A percentile compares a stretch with the other conserved stretches of the same genome.
Conservation (phyloP, 2,888 invertebrate species). For the Plagiodera versicolora region DNA sequence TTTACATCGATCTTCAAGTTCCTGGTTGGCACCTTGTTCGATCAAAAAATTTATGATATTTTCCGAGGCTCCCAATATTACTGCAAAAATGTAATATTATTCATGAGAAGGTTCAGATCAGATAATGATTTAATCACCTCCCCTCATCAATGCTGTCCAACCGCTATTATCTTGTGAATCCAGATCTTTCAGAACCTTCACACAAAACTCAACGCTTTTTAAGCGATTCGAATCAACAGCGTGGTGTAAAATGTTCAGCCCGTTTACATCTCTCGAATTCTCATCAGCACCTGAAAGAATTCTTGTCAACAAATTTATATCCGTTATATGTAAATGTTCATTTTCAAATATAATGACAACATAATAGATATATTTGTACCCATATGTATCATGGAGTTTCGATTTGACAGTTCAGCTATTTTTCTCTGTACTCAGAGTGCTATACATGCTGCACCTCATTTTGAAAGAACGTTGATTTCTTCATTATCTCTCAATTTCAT, state of each 20-base stretch:
- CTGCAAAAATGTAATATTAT: constrained; percentile 45
- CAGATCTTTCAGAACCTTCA: constrained; percentile 54
- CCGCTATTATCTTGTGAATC: constrained; percentile 54
- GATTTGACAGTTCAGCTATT: too few relatives aligned
- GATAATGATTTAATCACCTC: constrained; percentile 42
- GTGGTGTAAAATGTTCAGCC: constrained; percentile 58
- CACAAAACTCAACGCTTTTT: constrained; percentile 46
- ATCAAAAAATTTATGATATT: constrained; percentile 55
- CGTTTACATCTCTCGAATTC: constrained; percentile 41
- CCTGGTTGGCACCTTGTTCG: constrained; percentile 53
- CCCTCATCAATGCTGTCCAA: constrained; percentile 62
- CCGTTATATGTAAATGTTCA: too few relatives aligned
- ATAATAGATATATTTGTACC: too few relatives aligned
- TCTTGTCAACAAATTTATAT: too few relatives aligned
- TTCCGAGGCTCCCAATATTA: constrained; percentile 54
- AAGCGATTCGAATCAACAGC: constrained; percentile 59
- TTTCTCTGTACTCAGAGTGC: too few relatives aligned
- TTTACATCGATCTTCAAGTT: constrained; percentile 42
- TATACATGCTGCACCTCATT: too few relatives aligned
- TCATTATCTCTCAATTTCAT: too few relatives aligned
- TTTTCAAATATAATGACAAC: too few relatives aligned
- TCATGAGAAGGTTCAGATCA: not conserved
- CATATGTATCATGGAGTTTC: too few relatives aligned
- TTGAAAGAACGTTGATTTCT: too few relatives aligned
- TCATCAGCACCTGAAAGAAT: constrained; percentile 54